phyloP scores from a whole-genome alignment of 1,140 invertebrate genomes.

The Euschistus heros region DNA sequence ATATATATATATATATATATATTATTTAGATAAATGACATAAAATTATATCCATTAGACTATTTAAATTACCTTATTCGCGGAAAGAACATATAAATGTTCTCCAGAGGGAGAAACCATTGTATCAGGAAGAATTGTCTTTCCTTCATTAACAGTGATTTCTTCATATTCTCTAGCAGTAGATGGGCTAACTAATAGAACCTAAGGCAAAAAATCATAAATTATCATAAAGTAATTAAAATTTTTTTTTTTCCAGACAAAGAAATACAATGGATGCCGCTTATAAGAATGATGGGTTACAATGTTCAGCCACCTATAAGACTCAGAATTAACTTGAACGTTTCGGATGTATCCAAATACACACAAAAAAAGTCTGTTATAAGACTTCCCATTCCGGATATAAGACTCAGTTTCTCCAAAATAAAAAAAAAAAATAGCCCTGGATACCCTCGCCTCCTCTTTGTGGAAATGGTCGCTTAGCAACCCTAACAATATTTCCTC shows the following conservation, averaged over 20 bases:
- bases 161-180: slow-evolving; percentile 64
- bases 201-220: slow-evolving; percentile 33
- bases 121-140: slow-evolving; percentile 71
- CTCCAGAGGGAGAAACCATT: slow-evolving; percentile 60
- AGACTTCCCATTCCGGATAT: too few species aligned
- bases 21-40: neutral
- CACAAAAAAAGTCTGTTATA: too few species aligned
- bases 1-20: neutral
- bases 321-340: too few species aligned
- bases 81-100: slow-evolving; percentile 63
- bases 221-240: neutral
- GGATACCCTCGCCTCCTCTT: too few species aligned
- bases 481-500: too few species aligned
- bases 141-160: slow-evolving; percentile 58
- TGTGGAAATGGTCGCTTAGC: too few species aligned
- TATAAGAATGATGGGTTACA: too few species aligned
- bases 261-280: neutral
- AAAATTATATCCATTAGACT: neutral
- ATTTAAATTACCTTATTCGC: slow-evolving; percentile 44
- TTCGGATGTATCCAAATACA: too few species aligned
- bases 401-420: too few species aligned
- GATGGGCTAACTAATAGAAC: slow-evolving; percentile 50
- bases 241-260: neutral
- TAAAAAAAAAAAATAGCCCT: too few species aligned
- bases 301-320: too few species aligned